Evolutionary conservation across 2,888 invertebrate genomes (phyloP).

Genomic region (Drosophila testacea): DNA sequence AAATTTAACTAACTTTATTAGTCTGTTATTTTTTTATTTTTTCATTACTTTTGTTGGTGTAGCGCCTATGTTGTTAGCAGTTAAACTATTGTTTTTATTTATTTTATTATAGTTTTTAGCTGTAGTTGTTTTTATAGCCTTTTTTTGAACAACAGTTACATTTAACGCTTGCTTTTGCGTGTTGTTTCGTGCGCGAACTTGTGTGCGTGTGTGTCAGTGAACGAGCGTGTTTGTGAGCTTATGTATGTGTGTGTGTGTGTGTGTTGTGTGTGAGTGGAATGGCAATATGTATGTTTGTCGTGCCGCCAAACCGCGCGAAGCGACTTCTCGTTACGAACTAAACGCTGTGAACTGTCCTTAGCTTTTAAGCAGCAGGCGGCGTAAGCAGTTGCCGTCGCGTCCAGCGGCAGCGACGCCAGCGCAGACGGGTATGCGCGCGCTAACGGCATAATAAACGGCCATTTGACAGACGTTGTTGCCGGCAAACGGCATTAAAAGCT

Average conservation of each 20-base stretch:
- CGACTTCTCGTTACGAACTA: slow-evolving; percentile 77
- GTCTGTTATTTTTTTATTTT: background rate
- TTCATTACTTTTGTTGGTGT: slow-evolving; percentile 38
- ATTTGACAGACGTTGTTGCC: slow-evolving; percentile 41
- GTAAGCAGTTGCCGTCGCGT: slow-evolving; percentile 18
- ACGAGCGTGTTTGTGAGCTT: too few species aligned
- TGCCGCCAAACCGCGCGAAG: slow-evolving; percentile 71
- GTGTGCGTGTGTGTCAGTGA: slow-evolving; percentile 7
- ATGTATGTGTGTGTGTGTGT: slow-evolving; percentile 1
- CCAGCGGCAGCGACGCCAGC: slow-evolving; percentile 46
- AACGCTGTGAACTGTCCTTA: slow-evolving; percentile 82
- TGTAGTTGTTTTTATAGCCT: slow-evolving; percentile 2
- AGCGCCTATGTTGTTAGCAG: slow-evolving; percentile 5
- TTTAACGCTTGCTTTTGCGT: slow-evolving; percentile 26
- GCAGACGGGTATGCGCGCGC: slow-evolving; percentile 37
- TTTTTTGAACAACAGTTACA: slow-evolving; percentile 53
- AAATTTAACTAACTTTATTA: slow-evolving; percentile 9
- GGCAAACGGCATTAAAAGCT: slow-evolving; percentile 50
- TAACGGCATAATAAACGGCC: slow-evolving; percentile 26
- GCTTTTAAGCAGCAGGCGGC: slow-evolving; percentile 83
- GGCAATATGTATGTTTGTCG: slow-evolving; percentile 12
- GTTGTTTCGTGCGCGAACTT: slow-evolving; percentile 14
- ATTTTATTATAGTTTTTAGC: slow-evolving; percentile 1
- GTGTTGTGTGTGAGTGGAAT: slow-evolving; percentile 6
- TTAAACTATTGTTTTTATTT: slow-evolving; percentile 13